These are phyloP conservation scores for Pangasius macronema DNA, from an alignment of 2,797 vertebrate genomes.

Conservation along the genomic window DNA sequence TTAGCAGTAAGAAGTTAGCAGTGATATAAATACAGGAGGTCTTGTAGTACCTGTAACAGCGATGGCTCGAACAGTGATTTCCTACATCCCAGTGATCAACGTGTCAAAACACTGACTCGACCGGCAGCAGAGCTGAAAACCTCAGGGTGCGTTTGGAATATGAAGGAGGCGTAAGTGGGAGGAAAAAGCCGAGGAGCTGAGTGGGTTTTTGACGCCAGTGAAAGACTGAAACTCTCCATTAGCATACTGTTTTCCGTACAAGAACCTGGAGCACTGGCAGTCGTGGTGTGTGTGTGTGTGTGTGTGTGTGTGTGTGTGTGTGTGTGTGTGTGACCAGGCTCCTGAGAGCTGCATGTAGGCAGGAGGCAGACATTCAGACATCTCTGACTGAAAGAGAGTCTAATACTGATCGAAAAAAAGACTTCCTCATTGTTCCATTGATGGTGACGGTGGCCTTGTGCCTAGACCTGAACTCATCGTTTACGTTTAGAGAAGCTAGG, in stretches of 20 bases:
- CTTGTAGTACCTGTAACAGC: neutral
- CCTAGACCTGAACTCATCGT: conserved; percentile 7
- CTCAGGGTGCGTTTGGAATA: conserved; percentile 21
- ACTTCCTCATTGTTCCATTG: neutral
- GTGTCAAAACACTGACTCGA: conserved; percentile 42
- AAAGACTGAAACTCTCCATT: conserved; percentile 53
- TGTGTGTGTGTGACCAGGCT: conserved; percentile 17
- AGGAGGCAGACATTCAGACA: conserved; percentile 8
- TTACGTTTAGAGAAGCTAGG: neutral
- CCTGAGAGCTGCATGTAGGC: conserved; percentile 18
- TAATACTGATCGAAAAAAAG: neutral
- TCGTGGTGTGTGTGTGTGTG: neutral
- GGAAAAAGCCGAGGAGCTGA: conserved; percentile 27
- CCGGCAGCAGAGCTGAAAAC: conserved; percentile 48
- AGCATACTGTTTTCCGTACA: conserved; percentile 40
- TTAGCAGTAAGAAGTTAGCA: neutral
- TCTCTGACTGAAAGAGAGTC: conserved; percentile 13
- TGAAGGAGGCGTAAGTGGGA: conserved; percentile 27
- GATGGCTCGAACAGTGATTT: neutral
- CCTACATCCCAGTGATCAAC: neutral
- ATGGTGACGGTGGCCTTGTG: neutral
- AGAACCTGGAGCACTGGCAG: conserved; percentile 26
- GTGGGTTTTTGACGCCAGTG: conserved; percentile 32
- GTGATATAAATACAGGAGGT: neutral
- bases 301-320: conserved; percentile 13